A percentile compares a stretch with the other conserved stretches of the same genome.
Conservation (phyloP, 2,888 invertebrate genomes). For the Drosophila formosana region DNA sequence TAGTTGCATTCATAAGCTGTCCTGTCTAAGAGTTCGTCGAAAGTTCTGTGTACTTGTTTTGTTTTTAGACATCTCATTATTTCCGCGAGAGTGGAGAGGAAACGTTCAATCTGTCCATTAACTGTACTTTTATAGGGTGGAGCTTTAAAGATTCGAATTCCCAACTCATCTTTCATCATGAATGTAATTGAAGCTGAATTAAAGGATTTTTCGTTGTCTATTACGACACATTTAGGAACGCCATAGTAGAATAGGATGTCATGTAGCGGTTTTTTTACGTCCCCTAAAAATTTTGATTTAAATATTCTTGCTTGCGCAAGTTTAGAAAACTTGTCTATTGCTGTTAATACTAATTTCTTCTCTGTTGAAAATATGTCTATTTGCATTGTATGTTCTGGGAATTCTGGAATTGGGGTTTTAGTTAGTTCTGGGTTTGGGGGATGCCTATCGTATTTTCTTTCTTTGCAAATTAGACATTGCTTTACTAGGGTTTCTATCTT, state of each 20-base stretch:
- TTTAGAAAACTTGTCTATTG: slow-evolving; percentile 27
- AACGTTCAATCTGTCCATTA: no score
- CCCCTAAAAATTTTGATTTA: slow-evolving; percentile 19
- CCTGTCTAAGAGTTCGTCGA: no score
- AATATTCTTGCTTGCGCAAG: slow-evolving; percentile 18
- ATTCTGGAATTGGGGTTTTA: slow-evolving; percentile 41
- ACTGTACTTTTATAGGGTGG: slow-evolving; percentile 20
- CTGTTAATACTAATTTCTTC: slow-evolving; percentile 26
- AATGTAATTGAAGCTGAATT: slow-evolving; percentile 19
- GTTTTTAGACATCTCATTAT: no score
- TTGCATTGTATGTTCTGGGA: slow-evolving; percentile 40
- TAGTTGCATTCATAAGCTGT: no score
- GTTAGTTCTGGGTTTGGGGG: slow-evolving; percentile 41
- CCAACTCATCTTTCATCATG: slow-evolving; percentile 16
- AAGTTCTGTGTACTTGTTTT: no score
- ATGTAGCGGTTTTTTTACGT: slow-evolving; percentile 17
- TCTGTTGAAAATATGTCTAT: slow-evolving; percentile 36
- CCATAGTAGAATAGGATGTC: slow-evolving; percentile 23
- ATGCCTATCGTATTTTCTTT: no score
- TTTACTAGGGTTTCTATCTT: no score
- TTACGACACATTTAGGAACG: slow-evolving; percentile 16
- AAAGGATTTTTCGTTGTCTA: slow-evolving; percentile 33
- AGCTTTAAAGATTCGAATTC: slow-evolving; percentile 22
- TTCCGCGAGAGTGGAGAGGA: no score
- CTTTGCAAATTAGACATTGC: no score